Percentiles rank a stretch among this genome's conserved stretches.
Evolutionary conservation across 2,888 invertebrate genomes (phyloP).

Genomic region (Cephus runcator): DNA sequence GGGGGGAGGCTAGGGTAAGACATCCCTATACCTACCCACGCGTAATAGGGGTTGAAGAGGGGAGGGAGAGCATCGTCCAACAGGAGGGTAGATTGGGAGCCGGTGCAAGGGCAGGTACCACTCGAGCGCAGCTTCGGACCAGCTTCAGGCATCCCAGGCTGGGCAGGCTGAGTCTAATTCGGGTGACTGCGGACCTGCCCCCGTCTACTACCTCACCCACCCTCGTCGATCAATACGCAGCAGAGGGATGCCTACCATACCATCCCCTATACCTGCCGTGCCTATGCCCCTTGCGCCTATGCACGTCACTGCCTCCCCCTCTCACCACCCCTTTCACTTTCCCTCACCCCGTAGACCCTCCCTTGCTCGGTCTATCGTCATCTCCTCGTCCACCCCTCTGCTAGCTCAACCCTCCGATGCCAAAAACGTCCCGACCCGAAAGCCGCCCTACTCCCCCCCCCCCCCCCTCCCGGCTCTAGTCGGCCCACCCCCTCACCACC

Average conservation of each 20-base stretch:
- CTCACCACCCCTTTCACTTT: not conserved
- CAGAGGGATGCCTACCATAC: slow-evolving; percentile 29
- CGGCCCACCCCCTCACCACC: not conserved
- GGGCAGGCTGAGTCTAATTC: slow-evolving; percentile 40
- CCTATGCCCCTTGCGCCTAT: not conserved
- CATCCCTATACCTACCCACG: not conserved
- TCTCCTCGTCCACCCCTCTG: not conserved
- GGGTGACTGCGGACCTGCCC: slow-evolving; percentile 43
- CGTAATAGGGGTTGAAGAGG: not conserved
- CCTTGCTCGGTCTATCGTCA: not conserved
- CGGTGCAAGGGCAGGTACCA: not conserved
- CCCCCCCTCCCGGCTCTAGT: not conserved
- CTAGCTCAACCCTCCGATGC: not conserved
- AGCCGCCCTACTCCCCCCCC: not conserved
- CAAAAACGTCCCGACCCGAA: not conserved
- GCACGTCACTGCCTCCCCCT: not conserved
- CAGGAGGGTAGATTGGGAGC: not conserved
- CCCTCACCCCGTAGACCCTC: not conserved
- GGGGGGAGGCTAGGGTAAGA: not conserved
- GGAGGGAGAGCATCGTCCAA: not conserved
- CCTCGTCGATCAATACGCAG: slow-evolving; percentile 48
- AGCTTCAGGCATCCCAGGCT: slow-evolving; percentile 1
- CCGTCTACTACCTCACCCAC: slow-evolving; percentile 35
- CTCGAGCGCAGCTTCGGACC: not conserved
- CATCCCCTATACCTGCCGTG: not conserved